Conservation (phyloP, 2,888 invertebrate species). For the Spisula subtruncata region DNA sequence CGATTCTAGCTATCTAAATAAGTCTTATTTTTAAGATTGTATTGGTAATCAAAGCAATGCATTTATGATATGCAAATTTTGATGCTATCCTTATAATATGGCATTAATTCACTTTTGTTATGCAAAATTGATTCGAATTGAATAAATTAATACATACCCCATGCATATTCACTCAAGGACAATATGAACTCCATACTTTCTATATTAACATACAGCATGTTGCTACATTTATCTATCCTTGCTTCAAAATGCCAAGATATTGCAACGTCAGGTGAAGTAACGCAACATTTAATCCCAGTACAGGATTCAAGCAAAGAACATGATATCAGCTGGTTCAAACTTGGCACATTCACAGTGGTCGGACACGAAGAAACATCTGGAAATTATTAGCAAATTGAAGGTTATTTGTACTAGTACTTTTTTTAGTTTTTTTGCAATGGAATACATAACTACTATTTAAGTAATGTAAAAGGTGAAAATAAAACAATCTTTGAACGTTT, state of each 20-base stretch:
- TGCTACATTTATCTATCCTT: slow-evolving; percentile 51
- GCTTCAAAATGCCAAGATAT: slow-evolving; percentile 26
- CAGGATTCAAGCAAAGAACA: slow-evolving; percentile 44
- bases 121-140: no score
- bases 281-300: slow-evolving; percentile 55
- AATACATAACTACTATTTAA: no score
- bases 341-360: slow-evolving; percentile 23
- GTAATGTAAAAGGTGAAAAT: no score
- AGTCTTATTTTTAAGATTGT: no score
- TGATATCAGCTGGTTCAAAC: slow-evolving; percentile 5
- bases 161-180: slow-evolving; percentile 48
- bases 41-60: no score
- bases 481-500: no score
- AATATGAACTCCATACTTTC: slow-evolving; percentile 58
- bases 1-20: no score
- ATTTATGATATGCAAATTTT: no score
- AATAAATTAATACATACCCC: slow-evolving; percentile 40
- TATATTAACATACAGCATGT: slow-evolving; percentile 45
- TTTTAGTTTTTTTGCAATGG: no score
- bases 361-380: slow-evolving; percentile 49
- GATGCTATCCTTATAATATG: no score
- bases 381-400: neutral
- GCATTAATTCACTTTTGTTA: no score
- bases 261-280: slow-evolving; percentile 27
- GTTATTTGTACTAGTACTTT: no score